Base-by-base conservation (phyloP, 2,797 vertebrate species). In the Poecilia wingei region DNA sequence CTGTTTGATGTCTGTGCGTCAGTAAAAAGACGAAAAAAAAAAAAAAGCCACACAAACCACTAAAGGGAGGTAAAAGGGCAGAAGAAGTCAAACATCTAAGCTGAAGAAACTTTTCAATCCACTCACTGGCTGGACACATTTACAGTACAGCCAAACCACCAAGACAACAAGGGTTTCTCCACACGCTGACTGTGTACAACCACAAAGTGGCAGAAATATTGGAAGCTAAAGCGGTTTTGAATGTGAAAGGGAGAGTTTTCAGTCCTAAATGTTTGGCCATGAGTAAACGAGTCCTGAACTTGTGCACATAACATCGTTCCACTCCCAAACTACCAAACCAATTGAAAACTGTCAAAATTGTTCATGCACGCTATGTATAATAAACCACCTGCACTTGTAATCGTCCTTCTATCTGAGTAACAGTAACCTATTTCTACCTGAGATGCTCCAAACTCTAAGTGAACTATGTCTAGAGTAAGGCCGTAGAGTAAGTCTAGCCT, bases 401-500 rank as follows among this genome's bases (percentile, higher is more conserved):
- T 41, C 77, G 79, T 72, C 77, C 66, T 49, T 20, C 49, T 53
- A 33, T 78, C 76, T 75, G 72, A 86, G 79, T 55, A 14, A 69
- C 2, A 0, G 74, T 69, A 76, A 33, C 25, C 74, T 84, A 72
- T 84, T 74, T 82, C 85, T 88, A 79, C 68, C 86, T 81, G 83
- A 91, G 86, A 90, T 84, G 83, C 80, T 87, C 84, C 89, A 83
- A 33, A 69, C 84, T 95, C 95, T 94, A 95, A 95, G 90, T 70
- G 94, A 96, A 90, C 90, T 88, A 84, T 77, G 89, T 92, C 91
- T 89, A 82, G 89, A 88, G 79, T 83, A 90, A 87, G 91, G 92
- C 86, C 82, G 95, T 95, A 71, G 68, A 45, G 68, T 71, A 97
- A 96, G 92, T 91, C 95, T 95, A 96, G 92, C 94, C 93, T 88